Percentiles rank a stretch among this genome's conserved stretches.
Conservation (phyloP, 2,113 vertebrate genomes). For the Hydrolagus affinis region DNA sequence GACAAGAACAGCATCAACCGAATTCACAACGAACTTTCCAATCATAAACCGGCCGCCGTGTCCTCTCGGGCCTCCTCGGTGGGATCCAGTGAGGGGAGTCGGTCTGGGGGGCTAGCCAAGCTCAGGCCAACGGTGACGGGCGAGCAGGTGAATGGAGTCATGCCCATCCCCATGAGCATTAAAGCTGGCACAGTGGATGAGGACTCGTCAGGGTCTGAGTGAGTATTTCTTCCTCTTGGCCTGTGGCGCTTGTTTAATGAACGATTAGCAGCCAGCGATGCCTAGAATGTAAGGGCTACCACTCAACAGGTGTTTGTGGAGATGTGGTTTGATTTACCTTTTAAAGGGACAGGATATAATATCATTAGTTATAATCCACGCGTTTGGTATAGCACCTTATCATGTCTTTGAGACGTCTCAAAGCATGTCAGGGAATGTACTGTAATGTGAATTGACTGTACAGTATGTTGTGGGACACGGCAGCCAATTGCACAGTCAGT, state of each 20-base stretch:
- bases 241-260: neutral
- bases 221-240: conserved; percentile 50
- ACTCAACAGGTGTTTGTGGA: too few species aligned
- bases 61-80: conserved; percentile 59
- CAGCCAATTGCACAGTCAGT: too few species aligned
- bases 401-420: too few species aligned
- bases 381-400: too few species aligned
- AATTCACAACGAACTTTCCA: conserved; percentile 57
- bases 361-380: too few species aligned
- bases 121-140: conserved; percentile 52
- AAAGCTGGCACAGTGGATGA: conserved; percentile 72
- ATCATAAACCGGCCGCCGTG: conserved; percentile 44
- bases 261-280: too few species aligned
- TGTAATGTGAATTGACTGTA: too few species aligned
- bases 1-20: conserved; percentile 67
- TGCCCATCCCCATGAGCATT: conserved; percentile 72
- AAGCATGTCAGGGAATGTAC: too few species aligned
- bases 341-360: too few species aligned
- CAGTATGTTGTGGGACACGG: too few species aligned
- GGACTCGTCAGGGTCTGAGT: conserved; percentile 90
- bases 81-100: conserved; percentile 55
- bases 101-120: conserved; percentile 35
- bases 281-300: too few species aligned
- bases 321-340: too few species aligned
- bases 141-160: conserved; percentile 66